A percentile compares a stretch with the other conserved stretches of the same genome.
Conservation (phyloP, 1,140 invertebrate genomes). For the Homarus americanus region DNA sequence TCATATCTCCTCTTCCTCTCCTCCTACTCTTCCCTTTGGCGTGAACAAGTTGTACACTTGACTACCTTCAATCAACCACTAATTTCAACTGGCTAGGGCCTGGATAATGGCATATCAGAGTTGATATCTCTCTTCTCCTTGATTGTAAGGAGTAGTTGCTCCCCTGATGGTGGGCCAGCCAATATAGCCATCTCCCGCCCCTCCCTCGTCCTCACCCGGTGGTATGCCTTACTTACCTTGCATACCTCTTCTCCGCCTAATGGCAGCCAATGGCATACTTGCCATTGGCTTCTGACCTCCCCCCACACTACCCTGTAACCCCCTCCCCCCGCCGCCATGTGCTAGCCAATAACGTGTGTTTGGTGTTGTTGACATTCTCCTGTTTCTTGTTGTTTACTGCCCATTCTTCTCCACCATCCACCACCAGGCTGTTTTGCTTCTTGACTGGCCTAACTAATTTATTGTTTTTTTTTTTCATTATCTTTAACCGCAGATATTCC, state of each 20-base stretch:
- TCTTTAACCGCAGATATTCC: neutral
- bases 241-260: neutral
- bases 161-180: neutral
- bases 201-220: neutral
- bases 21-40: neutral
- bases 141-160: neutral
- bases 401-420: neutral
- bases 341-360: neutral
- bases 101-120: neutral
- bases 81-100: neutral
- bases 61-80: neutral
- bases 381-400: neutral
- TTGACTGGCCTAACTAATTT: neutral
- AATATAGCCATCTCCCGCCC: neutral
- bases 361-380: slow-evolving; percentile 1
- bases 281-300: neutral
- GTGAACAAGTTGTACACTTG: neutral
- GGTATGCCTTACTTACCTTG: too few species aligned
- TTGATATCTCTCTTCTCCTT: too few species aligned
- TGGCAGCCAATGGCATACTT: neutral
- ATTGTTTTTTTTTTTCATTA: neutral
- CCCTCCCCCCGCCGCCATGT: too few species aligned
- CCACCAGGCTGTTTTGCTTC: neutral
- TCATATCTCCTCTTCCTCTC: neutral
- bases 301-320: too few species aligned